Conservation (phyloP, 37 sponge, comb jelly and placozoan genomes). For the Mnemiopsis leidyi region DNA sequence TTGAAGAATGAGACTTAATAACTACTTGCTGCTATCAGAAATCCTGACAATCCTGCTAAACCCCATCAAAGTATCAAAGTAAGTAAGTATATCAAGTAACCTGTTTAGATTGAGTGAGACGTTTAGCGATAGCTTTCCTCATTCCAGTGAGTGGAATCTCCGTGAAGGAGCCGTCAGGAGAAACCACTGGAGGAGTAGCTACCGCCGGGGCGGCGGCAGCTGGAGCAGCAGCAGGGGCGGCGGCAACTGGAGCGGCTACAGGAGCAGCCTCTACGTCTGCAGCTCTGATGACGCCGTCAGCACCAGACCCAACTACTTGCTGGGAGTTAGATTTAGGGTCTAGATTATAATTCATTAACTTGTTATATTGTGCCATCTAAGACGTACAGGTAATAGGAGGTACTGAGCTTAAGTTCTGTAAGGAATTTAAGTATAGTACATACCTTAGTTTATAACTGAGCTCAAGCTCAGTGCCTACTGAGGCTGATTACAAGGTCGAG, state of each 20-base stretch:
- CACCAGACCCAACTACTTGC: slow-evolving; percentile 74
- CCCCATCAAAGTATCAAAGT: too few relatives aligned
- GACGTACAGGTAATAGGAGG: background rate
- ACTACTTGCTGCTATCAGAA: too few relatives aligned
- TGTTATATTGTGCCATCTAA: background rate
- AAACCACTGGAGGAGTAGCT: background rate
- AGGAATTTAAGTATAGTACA: background rate
- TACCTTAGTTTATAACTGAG: background rate
- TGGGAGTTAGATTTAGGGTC: background rate
- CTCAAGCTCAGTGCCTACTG: too few relatives aligned
- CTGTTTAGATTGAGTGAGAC: slow-evolving; percentile 27
- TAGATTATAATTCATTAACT: too few relatives aligned
- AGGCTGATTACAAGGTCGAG: too few relatives aligned
- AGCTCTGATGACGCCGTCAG: slow-evolving; percentile 82
- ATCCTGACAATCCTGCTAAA: too few relatives aligned
- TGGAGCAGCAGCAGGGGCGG: slow-evolving; percentile 66
- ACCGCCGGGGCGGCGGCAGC: slow-evolving; percentile 7
- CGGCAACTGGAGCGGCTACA: slow-evolving; percentile 35
- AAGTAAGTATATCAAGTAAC: too few relatives aligned
- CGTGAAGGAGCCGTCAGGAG: slow-evolving; percentile 66
- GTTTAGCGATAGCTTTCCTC: slow-evolving; percentile 75
- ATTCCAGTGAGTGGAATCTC: slow-evolving; percentile 82
- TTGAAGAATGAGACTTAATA: too few relatives aligned
- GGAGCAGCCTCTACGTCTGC: slow-evolving; percentile 72
- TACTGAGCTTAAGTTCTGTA: background rate